Percentiles rank a stretch among this genome's conserved stretches.
These are phyloP conservation scores for Vanacampus margaritifer DNA, from an alignment of 2,113 vertebrate species.

Conservation along the genomic window DNA sequence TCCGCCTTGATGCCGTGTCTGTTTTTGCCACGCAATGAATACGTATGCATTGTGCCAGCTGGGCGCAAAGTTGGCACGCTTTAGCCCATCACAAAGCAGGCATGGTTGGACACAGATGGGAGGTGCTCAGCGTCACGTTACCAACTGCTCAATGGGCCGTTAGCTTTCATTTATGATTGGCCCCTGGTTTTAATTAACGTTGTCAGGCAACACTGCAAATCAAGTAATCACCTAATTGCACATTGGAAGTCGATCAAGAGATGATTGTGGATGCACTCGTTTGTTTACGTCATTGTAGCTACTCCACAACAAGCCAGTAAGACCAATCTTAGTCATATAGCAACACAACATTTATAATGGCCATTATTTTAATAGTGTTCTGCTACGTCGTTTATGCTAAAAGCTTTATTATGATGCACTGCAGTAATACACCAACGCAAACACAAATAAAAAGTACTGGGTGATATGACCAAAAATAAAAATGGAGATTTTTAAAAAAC, in stretches of 20 bases:
- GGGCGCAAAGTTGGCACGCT: constrained; percentile 41
- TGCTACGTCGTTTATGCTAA: not conserved
- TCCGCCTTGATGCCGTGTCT: not conserved
- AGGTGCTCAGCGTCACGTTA: constrained; percentile 43
- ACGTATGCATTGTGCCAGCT: constrained; percentile 23
- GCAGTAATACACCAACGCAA: not conserved
- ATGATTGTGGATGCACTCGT: not conserved
- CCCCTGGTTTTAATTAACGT: not conserved
- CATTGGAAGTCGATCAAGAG: not conserved
- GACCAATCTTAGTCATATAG: not conserved
- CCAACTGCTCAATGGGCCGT: not conserved
- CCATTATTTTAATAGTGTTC: not conserved
- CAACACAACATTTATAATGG: too few relatives aligned
- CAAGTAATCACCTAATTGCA: not conserved
- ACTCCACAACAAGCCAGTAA: not conserved
- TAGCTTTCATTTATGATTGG: not conserved
- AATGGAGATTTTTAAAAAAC: too few relatives aligned
- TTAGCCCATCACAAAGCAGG: constrained; percentile 56
- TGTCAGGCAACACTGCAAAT: not conserved
- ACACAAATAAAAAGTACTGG: not conserved
- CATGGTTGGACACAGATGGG: constrained; percentile 50
- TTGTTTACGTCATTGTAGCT: not conserved
- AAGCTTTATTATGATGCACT: not conserved
- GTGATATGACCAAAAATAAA: too few relatives aligned
- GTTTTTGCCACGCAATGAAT: not conserved